phyloP scores from a whole-genome alignment of 2,797 vertebrate species.

The Amblyopsis hoosieri region DNA sequence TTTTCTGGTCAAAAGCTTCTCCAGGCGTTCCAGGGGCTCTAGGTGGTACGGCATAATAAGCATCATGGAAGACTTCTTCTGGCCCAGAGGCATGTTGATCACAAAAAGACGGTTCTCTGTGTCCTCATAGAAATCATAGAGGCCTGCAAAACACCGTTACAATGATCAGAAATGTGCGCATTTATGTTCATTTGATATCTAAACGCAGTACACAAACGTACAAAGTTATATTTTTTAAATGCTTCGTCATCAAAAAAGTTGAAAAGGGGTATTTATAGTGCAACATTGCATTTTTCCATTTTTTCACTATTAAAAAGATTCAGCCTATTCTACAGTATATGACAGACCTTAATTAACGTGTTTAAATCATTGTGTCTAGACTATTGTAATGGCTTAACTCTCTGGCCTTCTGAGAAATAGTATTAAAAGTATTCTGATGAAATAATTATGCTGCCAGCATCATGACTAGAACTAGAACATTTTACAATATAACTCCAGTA shows the following conservation, averaged over 20 bases:
- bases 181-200: background rate
- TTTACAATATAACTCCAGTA: no score
- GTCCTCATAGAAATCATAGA: constrained; percentile 90
- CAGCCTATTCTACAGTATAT: no score
- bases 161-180: constrained; percentile 5
- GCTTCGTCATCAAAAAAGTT: background rate
- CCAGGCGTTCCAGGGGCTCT: constrained; percentile 88
- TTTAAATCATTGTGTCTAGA: no score
- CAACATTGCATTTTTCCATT: no score
- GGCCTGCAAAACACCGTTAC: constrained; percentile 69
- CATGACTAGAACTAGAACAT: no score
- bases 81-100: constrained; percentile 90
- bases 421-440: no score
- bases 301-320: no score
- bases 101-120: constrained; percentile 83
- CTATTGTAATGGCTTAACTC: no score
- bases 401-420: no score
- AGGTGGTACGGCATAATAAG: constrained; percentile 92
- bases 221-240: background rate
- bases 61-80: constrained; percentile 93
- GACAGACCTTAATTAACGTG: no score
- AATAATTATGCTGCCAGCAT: no score
- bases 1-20: constrained; percentile 90
- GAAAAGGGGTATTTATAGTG: background rate
- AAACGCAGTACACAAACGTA: background rate